These are phyloP conservation scores for Cecidostiba fungosa DNA, from an alignment of 2,888 invertebrate species.

Conservation along the genomic window DNA sequence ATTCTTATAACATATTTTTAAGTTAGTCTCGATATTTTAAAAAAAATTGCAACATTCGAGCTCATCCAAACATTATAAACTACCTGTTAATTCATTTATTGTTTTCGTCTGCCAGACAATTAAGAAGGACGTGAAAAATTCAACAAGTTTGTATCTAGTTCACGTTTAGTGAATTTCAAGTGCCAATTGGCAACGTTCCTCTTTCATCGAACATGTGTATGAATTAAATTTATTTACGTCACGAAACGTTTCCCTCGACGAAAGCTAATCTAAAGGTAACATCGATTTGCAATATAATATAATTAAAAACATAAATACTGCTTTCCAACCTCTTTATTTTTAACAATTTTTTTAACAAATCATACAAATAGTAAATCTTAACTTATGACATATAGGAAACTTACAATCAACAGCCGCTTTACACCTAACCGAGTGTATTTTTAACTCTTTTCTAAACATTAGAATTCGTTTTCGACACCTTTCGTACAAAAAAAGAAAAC, in stretches of 20 bases:
- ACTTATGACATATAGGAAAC: neutral
- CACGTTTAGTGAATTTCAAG: neutral
- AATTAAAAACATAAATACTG: neutral
- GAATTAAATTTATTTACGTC: neutral
- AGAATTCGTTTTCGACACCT: neutral
- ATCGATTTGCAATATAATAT: neutral
- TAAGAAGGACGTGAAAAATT: neutral
- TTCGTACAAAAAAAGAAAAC: neutral
- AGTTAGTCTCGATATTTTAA: neutral
- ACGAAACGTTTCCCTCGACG: neutral
- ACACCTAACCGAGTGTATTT: neutral
- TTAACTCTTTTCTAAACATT: slow-evolving; percentile 2
- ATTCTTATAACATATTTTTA: neutral
- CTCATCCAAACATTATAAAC: neutral
- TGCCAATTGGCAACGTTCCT: neutral
- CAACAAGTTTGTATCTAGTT: neutral
- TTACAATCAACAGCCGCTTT: neutral
- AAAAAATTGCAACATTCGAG: neutral
- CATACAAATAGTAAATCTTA: slow-evolving; percentile 3
- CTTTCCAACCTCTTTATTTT: neutral
- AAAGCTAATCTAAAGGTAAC: neutral
- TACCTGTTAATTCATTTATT: neutral
- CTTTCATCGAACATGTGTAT: neutral
- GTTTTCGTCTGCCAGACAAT: neutral
- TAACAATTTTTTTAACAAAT: slow-evolving; percentile 15